phyloP scores from a whole-genome alignment of 2,113 vertebrate species.

The Trichomycterus rosablanca region DNA sequence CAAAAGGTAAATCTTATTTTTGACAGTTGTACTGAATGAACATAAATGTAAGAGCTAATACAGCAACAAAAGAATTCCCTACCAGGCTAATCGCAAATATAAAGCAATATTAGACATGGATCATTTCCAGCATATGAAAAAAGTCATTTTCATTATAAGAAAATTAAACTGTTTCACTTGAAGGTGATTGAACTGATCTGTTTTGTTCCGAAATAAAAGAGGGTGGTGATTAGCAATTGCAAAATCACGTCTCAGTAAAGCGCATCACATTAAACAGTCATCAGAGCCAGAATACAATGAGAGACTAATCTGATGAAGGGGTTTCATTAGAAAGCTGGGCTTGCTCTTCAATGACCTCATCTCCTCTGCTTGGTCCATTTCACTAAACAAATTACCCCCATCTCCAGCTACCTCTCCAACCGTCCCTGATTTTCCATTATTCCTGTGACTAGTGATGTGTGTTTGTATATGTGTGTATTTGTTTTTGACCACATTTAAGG shows the following conservation, averaged over 20 bases:
- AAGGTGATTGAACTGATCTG: not conserved
- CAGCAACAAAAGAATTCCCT: not conserved
- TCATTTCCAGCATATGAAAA: slow-evolving; percentile 13
- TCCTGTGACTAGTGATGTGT: slow-evolving; percentile 7
- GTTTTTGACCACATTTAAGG: slow-evolving; percentile 1
- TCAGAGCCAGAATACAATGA: slow-evolving; percentile 8
- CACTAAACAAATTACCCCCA: slow-evolving; percentile 38
- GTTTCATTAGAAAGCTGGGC: slow-evolving; percentile 28
- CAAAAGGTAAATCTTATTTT: slow-evolving; percentile 47
- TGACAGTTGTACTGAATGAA: slow-evolving; percentile 14
- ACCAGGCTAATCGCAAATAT: slow-evolving; percentile 1
- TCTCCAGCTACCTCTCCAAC: slow-evolving; percentile 2
- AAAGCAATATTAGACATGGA: not conserved
- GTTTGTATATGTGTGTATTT: not conserved
- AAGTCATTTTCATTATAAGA: not conserved
- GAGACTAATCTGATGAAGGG: slow-evolving; percentile 8
- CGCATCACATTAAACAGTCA: slow-evolving; percentile 8
- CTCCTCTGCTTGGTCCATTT: slow-evolving; percentile 29
- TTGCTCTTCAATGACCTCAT: slow-evolving; percentile 37
- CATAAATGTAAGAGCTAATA: not conserved
- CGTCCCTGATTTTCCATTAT: slow-evolving; percentile 3
- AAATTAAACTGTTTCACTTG: slow-evolving; percentile 10
- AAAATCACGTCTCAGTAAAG: slow-evolving; percentile 13
- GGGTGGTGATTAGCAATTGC: slow-evolving; percentile 3
- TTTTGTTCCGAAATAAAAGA: slow-evolving; percentile 2